phyloP scores from a whole-genome alignment of 2,888 invertebrate species.

The Latrodectus elegans region DNA sequence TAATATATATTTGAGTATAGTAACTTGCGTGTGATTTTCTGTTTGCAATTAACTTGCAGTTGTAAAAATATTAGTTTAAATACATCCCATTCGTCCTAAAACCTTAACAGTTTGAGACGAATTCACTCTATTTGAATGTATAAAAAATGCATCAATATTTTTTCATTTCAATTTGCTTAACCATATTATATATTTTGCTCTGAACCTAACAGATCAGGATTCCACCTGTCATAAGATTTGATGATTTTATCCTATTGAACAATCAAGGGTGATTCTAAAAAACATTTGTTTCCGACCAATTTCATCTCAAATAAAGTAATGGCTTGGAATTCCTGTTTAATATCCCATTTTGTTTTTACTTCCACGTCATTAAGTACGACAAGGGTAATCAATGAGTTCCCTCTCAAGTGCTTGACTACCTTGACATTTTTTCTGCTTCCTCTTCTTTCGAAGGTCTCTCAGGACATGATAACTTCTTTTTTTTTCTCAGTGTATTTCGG shows the following conservation, averaged over 20 bases:
- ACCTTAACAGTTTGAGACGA: too few relatives aligned
- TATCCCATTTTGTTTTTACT: constrained; percentile 60
- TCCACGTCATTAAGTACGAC: constrained; percentile 62
- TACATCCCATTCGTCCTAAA: too few relatives aligned
- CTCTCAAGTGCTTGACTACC: constrained; percentile 39
- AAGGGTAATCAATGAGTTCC: constrained; percentile 57
- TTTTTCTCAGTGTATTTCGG: not conserved
- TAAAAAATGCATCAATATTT: not conserved
- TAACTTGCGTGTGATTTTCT: too few relatives aligned
- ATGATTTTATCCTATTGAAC: constrained; percentile 45
- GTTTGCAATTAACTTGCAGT: too few relatives aligned
- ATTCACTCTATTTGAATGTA: too few relatives aligned
- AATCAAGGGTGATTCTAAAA: constrained; percentile 27
- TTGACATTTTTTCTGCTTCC: constrained; percentile 20
- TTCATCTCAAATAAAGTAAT: constrained; percentile 54
- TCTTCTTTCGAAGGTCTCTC: not conserved
- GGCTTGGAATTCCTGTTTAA: constrained; percentile 58
- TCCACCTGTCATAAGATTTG: constrained; percentile 37
- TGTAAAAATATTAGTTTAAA: too few relatives aligned
- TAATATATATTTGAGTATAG: too few relatives aligned
- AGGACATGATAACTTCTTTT: not conserved
- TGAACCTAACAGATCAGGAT: constrained; percentile 19
- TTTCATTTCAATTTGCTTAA: not conserved
- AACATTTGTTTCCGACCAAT: constrained; percentile 55
- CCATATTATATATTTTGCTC: not conserved